A percentile compares a stretch with the other conserved stretches of the same genome.
Conservation (phyloP, 2,888 invertebrate genomes). For the Drosophila sordidula region DNA sequence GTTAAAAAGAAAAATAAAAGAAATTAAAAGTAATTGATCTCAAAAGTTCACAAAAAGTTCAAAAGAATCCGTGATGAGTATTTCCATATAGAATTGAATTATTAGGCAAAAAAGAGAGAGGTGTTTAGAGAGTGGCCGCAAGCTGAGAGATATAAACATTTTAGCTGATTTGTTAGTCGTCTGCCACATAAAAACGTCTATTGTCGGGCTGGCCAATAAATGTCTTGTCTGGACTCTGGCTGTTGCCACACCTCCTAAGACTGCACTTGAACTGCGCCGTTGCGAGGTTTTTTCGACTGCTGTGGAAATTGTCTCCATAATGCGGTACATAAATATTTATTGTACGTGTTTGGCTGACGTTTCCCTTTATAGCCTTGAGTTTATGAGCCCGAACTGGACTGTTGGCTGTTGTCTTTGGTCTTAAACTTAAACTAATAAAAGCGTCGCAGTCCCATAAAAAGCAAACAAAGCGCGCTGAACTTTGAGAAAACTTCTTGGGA, state of each 20-base stretch:
- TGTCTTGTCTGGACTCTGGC: conserved; percentile 5
- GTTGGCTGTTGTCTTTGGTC: conserved; percentile 12
- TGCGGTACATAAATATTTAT: conserved; percentile 69
- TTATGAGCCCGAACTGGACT: conserved; percentile 34
- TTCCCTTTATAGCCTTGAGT: conserved; percentile 33
- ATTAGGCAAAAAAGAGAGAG: not conserved
- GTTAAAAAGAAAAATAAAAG: too few relatives aligned
- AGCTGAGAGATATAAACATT: conserved; percentile 1
- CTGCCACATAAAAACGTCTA: conserved; percentile 24
- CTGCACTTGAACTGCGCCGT: conserved; percentile 26
- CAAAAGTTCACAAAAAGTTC: too few relatives aligned
- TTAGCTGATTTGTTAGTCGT: conserved; percentile 19
- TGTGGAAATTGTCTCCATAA: conserved; percentile 46
- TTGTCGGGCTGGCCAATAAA: conserved; percentile 30
- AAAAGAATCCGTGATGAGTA: not conserved
- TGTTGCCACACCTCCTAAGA: conserved; percentile 16
- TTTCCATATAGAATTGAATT: not conserved
- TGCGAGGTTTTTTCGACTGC: conserved; percentile 28
- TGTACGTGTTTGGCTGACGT: conserved; percentile 46
- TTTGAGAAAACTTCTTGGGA: conserved; percentile 31
- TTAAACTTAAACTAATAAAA: conserved; percentile 48
- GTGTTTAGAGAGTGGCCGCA: not conserved
- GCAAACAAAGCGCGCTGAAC: conserved; percentile 2
- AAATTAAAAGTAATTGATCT: not conserved
- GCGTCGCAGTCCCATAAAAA: conserved; percentile 32